These are phyloP conservation scores for Neoitamus cyanurus DNA, from an alignment of 2,888 invertebrate genomes.

Conservation along the genomic window DNA sequence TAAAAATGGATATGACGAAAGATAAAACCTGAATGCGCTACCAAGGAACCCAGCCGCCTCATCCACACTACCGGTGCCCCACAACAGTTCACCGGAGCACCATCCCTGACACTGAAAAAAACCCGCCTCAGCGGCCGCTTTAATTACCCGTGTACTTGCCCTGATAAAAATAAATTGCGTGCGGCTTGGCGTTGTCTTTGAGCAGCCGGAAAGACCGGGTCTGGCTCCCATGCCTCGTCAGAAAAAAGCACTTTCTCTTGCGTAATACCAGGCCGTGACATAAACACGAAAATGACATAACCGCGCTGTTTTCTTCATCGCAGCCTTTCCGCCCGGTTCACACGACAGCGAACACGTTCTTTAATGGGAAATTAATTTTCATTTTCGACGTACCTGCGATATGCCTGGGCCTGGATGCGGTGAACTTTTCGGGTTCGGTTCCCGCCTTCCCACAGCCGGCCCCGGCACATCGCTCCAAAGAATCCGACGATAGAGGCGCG, in stretches of 20 bases:
- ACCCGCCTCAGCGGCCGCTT: background rate
- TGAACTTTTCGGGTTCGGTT: slow-evolving; percentile 12
- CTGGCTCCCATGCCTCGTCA: background rate
- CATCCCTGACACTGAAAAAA: slow-evolving; percentile 25
- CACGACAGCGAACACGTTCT: slow-evolving; percentile 50
- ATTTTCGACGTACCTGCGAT: slow-evolving; percentile 38
- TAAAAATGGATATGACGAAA: slow-evolving; percentile 1
- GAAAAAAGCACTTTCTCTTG: slow-evolving; percentile 39
- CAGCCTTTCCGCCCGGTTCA: slow-evolving; percentile 32
- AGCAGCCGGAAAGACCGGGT: slow-evolving; percentile 9
- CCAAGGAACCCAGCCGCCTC: background rate
- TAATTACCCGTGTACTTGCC: slow-evolving; percentile 12
- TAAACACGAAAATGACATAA: slow-evolving; percentile 23
- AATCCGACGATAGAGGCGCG: background rate
- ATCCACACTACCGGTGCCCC: background rate
- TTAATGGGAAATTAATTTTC: slow-evolving; percentile 53
- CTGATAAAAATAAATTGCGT: slow-evolving; percentile 22
- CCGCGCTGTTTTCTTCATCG: background rate
- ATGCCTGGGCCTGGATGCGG: background rate
- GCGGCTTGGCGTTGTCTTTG: background rate
- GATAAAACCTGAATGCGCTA: background rate
- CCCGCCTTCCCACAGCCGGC: background rate
- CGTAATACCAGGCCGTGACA: slow-evolving; percentile 40
- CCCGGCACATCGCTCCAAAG: background rate
- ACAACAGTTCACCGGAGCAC: background rate